Conservation (phyloP, 2,797 vertebrate genomes). For the Coregonus ussuriensis region DNA sequence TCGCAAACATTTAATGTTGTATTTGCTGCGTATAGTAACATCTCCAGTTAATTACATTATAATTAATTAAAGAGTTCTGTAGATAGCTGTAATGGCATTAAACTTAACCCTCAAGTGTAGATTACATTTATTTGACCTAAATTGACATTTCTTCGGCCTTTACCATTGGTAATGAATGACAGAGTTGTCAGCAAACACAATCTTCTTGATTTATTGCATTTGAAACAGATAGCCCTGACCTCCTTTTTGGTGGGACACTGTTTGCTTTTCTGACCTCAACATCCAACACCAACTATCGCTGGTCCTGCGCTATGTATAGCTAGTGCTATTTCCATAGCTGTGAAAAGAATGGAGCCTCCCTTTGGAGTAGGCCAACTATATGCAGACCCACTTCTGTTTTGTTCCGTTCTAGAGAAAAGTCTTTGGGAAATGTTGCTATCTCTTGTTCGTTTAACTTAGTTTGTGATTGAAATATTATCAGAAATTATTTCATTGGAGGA, state of each 20-base stretch:
- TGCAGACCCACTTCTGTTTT: neutral
- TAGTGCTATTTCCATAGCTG: slow-evolving; percentile 66
- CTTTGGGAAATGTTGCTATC: slow-evolving; percentile 23
- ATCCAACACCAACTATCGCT: slow-evolving; percentile 41
- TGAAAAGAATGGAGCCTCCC: slow-evolving; percentile 55
- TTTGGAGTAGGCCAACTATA: slow-evolving; percentile 9
- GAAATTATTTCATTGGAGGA: neutral
- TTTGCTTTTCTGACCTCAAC: slow-evolving; percentile 17
- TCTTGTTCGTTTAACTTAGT: slow-evolving; percentile 4
- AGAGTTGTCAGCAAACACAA: neutral
- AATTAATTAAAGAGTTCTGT: neutral
- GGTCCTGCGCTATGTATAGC: slow-evolving; percentile 67
- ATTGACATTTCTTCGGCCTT: neutral
- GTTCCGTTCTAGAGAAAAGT: neutral
- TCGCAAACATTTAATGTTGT: too few species aligned
- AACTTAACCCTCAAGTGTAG: neutral
- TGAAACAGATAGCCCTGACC: neutral
- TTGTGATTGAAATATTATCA: slow-evolving; percentile 1
- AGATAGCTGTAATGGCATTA: neutral
- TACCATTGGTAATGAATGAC: neutral
- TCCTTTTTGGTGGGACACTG: neutral
- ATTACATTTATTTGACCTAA: neutral
- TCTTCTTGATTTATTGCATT: neutral
- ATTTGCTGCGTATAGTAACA: too few species aligned
- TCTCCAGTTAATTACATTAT: too few species aligned